A percentile compares a stretch with the other conserved stretches of the same genome.
phyloP scores from a whole-genome alignment of 2,113 vertebrate genomes.

The Gobius niger region DNA sequence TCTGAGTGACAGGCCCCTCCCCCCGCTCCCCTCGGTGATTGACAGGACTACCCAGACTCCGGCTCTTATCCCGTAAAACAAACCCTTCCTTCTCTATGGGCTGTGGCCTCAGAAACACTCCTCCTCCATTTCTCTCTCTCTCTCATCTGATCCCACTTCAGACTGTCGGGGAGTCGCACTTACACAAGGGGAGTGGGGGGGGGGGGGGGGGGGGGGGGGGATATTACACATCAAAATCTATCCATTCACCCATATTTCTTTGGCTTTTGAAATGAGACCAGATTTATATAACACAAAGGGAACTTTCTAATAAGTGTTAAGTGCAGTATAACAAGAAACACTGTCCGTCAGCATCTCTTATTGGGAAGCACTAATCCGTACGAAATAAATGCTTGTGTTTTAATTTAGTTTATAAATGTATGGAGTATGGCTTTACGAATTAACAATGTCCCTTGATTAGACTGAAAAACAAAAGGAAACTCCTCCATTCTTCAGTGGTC shows the following conservation, averaged over 20 bases:
- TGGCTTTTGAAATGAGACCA: too few relatives aligned
- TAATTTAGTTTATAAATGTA: too few relatives aligned
- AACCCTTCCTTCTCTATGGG: slow-evolving; percentile 52
- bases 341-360: too few relatives aligned
- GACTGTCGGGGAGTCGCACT: background rate
- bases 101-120: slow-evolving; percentile 34
- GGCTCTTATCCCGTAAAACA: slow-evolving; percentile 70
- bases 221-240: background rate
- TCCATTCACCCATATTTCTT: background rate
- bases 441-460: too few relatives aligned
- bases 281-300: too few relatives aligned
- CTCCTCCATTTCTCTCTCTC: slow-evolving; percentile 11
- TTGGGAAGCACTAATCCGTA: too few relatives aligned
- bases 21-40: slow-evolving; percentile 60
- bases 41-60: slow-evolving; percentile 74
- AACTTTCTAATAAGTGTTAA: too few relatives aligned
- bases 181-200: background rate
- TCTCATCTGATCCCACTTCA: slow-evolving; percentile 14
- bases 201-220: background rate
- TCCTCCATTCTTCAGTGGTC: too few relatives aligned
- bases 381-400: too few relatives aligned
- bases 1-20: slow-evolving; percentile 70
- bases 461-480: too few relatives aligned
- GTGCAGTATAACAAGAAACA: too few relatives aligned
- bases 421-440: too few relatives aligned